phyloP scores from a whole-genome alignment of 2,888 invertebrate species.

The Spisula subtruncata region DNA sequence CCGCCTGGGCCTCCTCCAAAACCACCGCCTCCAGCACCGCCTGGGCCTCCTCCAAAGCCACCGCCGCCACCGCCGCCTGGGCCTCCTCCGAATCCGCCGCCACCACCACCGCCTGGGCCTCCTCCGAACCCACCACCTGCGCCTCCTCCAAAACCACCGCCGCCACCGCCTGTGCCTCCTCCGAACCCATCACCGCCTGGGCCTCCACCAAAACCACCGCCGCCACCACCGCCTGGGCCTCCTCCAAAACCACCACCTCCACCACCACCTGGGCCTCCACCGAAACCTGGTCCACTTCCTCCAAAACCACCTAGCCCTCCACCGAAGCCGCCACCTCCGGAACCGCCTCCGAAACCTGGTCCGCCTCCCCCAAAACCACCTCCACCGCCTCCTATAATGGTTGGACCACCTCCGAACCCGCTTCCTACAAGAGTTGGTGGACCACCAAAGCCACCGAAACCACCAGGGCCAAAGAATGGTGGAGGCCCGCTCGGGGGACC shows the following conservation, averaged over 20 bases:
- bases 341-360: background rate
- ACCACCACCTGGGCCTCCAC: conserved; percentile 17
- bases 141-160: background rate
- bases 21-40: conserved; percentile 37
- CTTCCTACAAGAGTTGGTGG: background rate
- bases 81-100: conserved; percentile 26
- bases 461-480: no score
- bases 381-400: background rate
- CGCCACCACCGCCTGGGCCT: conserved; percentile 17
- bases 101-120: no score
- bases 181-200: conserved; percentile 18
- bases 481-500: no score
- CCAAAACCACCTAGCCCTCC: no score
- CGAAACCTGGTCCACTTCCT: no score
- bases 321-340: background rate
- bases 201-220: conserved; percentile 21
- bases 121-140: background rate
- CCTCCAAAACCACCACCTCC: conserved; percentile 40
- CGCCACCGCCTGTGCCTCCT: background rate
- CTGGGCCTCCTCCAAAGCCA: conserved; percentile 34
- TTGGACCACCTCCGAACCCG: background rate
- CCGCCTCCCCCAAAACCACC: conserved; percentile 26
- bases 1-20: conserved; percentile 23
- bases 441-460: conserved; percentile 30
- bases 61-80: conserved; percentile 31